These are phyloP conservation scores for Nemotelus pantherinus DNA, from an alignment of 2,888 invertebrate species.

Conservation along the genomic window DNA sequence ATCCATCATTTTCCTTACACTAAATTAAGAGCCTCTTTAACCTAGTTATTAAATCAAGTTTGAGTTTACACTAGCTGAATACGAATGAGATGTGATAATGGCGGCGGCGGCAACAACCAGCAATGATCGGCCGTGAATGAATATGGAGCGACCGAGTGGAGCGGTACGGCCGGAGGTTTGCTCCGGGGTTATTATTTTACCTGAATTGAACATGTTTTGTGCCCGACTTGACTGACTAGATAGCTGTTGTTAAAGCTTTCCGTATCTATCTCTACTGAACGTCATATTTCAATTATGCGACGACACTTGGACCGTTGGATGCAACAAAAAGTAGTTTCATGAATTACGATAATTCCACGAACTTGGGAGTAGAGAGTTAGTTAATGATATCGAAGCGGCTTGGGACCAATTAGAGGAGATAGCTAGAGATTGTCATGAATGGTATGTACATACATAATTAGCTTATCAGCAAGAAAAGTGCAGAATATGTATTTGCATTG, in stretches of 20 bases:
- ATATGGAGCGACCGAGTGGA: neutral
- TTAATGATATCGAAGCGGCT: neutral
- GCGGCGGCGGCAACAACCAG: neutral
- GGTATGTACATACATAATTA: neutral
- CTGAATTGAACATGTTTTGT: too few relatives aligned
- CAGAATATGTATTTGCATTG: too few relatives aligned
- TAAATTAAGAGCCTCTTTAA: conserved; percentile 37
- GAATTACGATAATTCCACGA: conserved; percentile 29
- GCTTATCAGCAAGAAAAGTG: conserved; percentile 1
- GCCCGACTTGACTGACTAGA: neutral
- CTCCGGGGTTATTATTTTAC: too few relatives aligned
- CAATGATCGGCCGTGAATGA: neutral
- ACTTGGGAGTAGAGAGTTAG: neutral
- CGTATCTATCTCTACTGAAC: conserved; percentile 18
- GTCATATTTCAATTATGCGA: conserved; percentile 35
- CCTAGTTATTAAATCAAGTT: conserved; percentile 40
- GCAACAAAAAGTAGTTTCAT: conserved; percentile 2
- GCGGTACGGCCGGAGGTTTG: neutral
- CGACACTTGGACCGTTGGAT: neutral
- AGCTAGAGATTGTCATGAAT: conserved; percentile 6
- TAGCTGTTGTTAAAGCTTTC: conserved; percentile 22
- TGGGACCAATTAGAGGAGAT: neutral
- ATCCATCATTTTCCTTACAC: conserved; percentile 16
- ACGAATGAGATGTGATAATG: conserved; percentile 2
- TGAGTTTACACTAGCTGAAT: conserved; percentile 25